Base-by-base conservation (phyloP, 1,140 invertebrate species). In the Neodiprion fabricii region DNA sequence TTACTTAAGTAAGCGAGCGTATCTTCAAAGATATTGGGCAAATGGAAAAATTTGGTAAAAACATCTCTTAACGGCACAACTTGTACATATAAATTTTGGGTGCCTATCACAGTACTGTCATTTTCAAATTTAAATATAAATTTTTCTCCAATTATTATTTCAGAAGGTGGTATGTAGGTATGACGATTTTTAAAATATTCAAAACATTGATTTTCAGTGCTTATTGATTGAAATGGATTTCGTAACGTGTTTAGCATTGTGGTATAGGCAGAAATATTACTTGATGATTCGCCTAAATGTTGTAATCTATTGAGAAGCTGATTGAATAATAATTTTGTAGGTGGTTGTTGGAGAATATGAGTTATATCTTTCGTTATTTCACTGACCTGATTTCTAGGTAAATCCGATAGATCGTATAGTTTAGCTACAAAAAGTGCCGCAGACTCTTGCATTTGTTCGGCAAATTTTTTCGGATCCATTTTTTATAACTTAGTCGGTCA, bases 41-140 rank as follows among this genome's bases (percentile, higher is more conserved):
- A 70, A 74, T 76, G 48, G 23, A 77, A 79, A 77, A 76, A 73
- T 17, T 69, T 75, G 75, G 73, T 75, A 1, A 79, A 71, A 10
- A 71, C 11, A 71, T 77, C 21, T 50, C 70, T 53, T 21, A 77
- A 23, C 48, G 76, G 73, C 17, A 77, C 74, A 66, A 77, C 73
- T 75, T 78, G 61, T 1, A 67, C 65, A 72, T 70, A 67, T 65
- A 69, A 70, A 68, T 53, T 74, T 67, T 70, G 49, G 72, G 53
- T 67, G 17, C 11, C 10, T 68, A 11, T 12, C 53, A 61, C 48
- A 65, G 48, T 17, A 74, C 7, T 71, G 2, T 67, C 53, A 71
- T 28, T 11, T 61, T 11, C 10, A 71, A 28, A 23, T 66, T 48
- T 28, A 50, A 48, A 71, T 50, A 17, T 53, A 75, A 70, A 48